phyloP scores from a whole-genome alignment of 2,113 vertebrate genomes.

The Zosterops hypoxanthus region DNA sequence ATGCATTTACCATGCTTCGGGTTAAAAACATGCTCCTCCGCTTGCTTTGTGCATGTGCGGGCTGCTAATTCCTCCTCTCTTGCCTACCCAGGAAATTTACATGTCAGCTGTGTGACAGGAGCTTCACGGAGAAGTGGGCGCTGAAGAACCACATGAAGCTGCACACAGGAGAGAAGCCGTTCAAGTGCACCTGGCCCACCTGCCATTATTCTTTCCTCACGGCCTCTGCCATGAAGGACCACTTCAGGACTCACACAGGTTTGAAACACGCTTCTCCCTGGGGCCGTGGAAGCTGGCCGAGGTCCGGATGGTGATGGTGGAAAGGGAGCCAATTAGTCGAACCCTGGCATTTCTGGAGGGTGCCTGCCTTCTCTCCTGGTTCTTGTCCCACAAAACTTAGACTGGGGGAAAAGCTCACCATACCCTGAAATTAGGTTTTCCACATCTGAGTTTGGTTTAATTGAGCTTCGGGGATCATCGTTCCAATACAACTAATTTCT shows the following conservation, averaged over 20 bases:
- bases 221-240: constrained; percentile 96
- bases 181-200: constrained; percentile 93
- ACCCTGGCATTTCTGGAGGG: neutral
- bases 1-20: constrained; percentile 46
- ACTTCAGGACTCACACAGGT: constrained; percentile 98
- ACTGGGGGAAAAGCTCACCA: neutral
- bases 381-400: neutral
- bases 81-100: constrained; percentile 89
- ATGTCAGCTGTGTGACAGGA: constrained; percentile 92
- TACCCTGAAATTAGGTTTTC: neutral
- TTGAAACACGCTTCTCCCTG: neutral
- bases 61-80: constrained; percentile 68
- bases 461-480: neutral
- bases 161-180: constrained; percentile 95
- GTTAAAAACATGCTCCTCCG: constrained; percentile 64
- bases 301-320: rapidly evolving
- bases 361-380: neutral
- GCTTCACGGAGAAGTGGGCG: constrained; percentile 98
- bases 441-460: neutral
- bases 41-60: constrained; percentile 52
- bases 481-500: neutral
- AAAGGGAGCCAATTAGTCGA: neutral
- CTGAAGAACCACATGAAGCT: constrained; percentile 99
- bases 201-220: constrained; percentile 98
- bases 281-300: rapidly evolving